A percentile compares a stretch with the other conserved stretches of the same genome.
Evolutionary conservation across 2,797 vertebrate species (phyloP).

Genomic region (Microctenopoma stevenorrisi): DNA sequence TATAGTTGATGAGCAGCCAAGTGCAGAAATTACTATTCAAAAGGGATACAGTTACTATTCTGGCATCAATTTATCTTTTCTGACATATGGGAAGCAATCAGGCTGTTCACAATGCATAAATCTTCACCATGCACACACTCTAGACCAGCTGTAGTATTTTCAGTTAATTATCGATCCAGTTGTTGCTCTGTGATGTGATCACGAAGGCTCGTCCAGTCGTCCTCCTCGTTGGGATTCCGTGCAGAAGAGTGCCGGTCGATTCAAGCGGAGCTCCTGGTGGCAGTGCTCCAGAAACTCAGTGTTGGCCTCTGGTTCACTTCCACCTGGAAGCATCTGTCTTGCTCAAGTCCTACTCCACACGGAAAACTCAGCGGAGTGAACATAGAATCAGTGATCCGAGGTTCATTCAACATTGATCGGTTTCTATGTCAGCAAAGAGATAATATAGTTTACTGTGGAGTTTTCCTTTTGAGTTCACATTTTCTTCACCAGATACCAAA

Average conservation of each 20-base stretch:
- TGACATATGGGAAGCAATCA: slow-evolving; percentile 42
- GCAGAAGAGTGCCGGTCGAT: slow-evolving; percentile 18
- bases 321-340: slow-evolving; percentile 70
- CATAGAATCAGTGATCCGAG: slow-evolving; percentile 58
- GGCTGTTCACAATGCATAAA: slow-evolving; percentile 41
- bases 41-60: slow-evolving; percentile 39
- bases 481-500: slow-evolving; percentile 11
- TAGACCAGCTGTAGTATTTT: slow-evolving; percentile 12
- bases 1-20: slow-evolving; percentile 40
- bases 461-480: slow-evolving; percentile 11
- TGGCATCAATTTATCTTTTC: slow-evolving; percentile 51
- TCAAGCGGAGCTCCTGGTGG: slow-evolving; percentile 47
- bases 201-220: background rate
- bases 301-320: slow-evolving; percentile 54
- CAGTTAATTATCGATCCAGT: slow-evolving; percentile 48
- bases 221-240: slow-evolving; percentile 4
- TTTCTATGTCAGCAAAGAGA: slow-evolving; percentile 51
- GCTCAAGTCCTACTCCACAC: slow-evolving; percentile 43
- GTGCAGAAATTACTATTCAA: slow-evolving; percentile 55
- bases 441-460: slow-evolving; percentile 31
- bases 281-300: slow-evolving; percentile 45
- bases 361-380: slow-evolving; percentile 53
- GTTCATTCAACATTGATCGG: slow-evolving; percentile 58
- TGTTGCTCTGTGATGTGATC: background rate
- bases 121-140: slow-evolving; percentile 13